Percentiles rank a stretch among this genome's conserved stretches.
phyloP scores from a whole-genome alignment of 2,888 invertebrate genomes.

The Hyposoter didymator region DNA sequence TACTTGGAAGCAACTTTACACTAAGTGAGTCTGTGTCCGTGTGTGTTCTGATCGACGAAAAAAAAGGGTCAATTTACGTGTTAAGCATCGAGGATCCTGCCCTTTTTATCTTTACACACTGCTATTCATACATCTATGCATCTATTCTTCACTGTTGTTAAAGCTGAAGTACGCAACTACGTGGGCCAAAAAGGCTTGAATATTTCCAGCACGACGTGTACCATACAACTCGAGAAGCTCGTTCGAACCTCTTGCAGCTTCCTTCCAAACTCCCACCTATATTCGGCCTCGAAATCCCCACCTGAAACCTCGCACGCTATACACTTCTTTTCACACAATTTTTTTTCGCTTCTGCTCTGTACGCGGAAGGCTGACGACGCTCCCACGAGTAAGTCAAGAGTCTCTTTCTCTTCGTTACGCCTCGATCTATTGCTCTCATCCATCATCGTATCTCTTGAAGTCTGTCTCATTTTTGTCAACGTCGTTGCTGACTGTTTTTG shows the following conservation, averaged over 20 bases:
- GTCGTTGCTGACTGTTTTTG: neutral
- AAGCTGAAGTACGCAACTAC: neutral
- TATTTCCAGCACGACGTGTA: neutral
- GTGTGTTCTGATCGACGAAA: neutral
- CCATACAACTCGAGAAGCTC: conserved; percentile 25
- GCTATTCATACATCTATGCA: neutral
- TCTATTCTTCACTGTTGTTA: neutral
- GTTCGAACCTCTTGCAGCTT: conserved; percentile 32
- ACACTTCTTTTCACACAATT: neutral
- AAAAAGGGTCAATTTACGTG: conserved; percentile 1
- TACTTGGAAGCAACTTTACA: conserved; percentile 17
- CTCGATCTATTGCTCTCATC: neutral
- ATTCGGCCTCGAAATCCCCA: neutral
- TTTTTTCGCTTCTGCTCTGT: neutral
- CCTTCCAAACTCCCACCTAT: conserved; percentile 32
- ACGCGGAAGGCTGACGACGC: conserved; percentile 21
- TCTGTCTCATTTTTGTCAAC: neutral
- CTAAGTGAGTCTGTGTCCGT: neutral
- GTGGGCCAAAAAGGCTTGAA: neutral
- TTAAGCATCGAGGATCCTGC: neutral
- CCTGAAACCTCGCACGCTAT: neutral
- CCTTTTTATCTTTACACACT: neutral
- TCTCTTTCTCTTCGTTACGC: neutral
- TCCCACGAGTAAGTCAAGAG: conserved; percentile 7
- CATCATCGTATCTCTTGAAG: neutral